Percentiles rank a stretch among this genome's conserved stretches.
Conservation (phyloP, 2,888 invertebrate genomes). For the Cylindroiulus punctatus region DNA sequence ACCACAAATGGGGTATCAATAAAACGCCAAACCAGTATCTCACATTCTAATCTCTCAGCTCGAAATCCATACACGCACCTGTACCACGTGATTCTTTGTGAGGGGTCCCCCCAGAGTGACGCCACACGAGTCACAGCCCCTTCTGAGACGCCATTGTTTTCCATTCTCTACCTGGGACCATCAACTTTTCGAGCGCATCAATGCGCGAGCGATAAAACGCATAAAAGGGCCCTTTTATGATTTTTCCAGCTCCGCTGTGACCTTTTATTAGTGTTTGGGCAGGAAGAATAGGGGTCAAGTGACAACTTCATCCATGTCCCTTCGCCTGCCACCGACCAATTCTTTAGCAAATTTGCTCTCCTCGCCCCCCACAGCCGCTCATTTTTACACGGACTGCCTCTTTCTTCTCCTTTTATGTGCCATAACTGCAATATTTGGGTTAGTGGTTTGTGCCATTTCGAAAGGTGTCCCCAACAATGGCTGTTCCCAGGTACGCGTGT, state of each 20-base stretch:
- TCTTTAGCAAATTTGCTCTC: not conserved
- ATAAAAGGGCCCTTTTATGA: slow-evolving; percentile 2
- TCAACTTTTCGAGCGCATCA: slow-evolving; percentile 4
- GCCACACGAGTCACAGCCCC: not conserved
- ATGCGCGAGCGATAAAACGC: slow-evolving; percentile 3
- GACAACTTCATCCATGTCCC: not conserved
- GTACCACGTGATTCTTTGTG: not conserved
- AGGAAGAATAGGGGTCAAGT: not conserved
- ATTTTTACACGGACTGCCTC: slow-evolving; percentile 13
- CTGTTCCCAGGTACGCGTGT: not conserved
- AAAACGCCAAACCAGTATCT: not conserved
- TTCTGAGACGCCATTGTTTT: not conserved
- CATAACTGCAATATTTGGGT: slow-evolving; percentile 48
- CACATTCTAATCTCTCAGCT: not conserved
- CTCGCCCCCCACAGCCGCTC: slow-evolving; percentile 31
- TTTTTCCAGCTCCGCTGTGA: not conserved
- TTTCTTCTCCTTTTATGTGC: slow-evolving; percentile 27
- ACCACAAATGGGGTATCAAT: not conserved
- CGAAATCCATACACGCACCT: not conserved
- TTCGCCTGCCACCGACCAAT: not conserved
- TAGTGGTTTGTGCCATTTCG: not conserved
- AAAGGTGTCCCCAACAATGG: not conserved
- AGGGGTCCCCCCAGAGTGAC: not conserved
- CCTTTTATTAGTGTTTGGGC: slow-evolving; percentile 27
- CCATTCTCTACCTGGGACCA: slow-evolving; percentile 7